Conservation (phyloP, 2,888 invertebrate species). For the Heliconius erato region DNA sequence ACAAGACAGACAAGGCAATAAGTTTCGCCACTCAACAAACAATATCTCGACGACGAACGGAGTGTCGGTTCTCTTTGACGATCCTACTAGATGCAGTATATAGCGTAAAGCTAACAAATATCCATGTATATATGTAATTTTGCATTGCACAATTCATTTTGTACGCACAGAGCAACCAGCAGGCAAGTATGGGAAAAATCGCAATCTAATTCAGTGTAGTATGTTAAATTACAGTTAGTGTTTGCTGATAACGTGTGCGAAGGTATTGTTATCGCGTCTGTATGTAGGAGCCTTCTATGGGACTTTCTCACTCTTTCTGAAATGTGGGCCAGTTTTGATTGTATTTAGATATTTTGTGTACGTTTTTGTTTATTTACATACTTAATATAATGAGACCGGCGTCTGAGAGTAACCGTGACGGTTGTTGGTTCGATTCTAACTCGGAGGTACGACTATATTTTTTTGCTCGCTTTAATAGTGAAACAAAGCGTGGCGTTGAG, state of each 20-base stretch:
- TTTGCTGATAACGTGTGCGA: slow-evolving; percentile 38
- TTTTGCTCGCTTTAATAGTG: too few species aligned
- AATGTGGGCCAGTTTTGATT: slow-evolving; percentile 19
- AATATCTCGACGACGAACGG: too few species aligned
- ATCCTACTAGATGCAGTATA: too few species aligned
- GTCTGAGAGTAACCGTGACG: too few species aligned
- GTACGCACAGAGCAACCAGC: slow-evolving; percentile 2
- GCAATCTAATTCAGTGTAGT: slow-evolving; percentile 30
- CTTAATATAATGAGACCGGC: neutral
- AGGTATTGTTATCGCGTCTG: slow-evolving; percentile 42
- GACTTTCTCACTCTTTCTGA: slow-evolving; percentile 48
- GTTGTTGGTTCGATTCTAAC: too few species aligned
- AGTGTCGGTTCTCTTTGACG: too few species aligned
- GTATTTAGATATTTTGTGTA: neutral
- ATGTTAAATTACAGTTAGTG: slow-evolving; percentile 36
- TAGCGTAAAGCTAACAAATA: too few species aligned
- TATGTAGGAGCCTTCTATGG: slow-evolving; percentile 40
- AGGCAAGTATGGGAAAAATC: slow-evolving; percentile 28
- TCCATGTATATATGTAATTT: too few species aligned
- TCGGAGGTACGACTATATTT: too few species aligned
- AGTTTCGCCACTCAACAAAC: too few species aligned
- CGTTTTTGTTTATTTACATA: neutral
- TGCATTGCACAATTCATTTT: neutral
- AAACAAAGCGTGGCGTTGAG: too few species aligned
- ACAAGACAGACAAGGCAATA: too few species aligned